Evolutionary conservation across 1,140 invertebrate species (phyloP).

Genomic region (Drosophila hydei): DNA sequence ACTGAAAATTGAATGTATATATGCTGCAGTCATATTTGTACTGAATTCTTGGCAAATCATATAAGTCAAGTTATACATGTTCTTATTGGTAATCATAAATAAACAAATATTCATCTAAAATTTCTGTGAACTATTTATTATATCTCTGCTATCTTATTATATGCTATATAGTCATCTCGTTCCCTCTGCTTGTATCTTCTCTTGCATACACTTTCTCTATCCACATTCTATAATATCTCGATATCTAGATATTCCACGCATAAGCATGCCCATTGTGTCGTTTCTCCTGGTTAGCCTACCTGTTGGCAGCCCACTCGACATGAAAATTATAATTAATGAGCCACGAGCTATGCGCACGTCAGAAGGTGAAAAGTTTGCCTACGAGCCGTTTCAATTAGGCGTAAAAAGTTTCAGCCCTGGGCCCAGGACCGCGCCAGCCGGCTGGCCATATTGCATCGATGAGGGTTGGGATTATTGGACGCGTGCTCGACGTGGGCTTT

Average conservation of each 20-base stretch:
- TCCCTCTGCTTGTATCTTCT: too few species aligned
- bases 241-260: neutral
- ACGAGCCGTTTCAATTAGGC: constrained; percentile 72
- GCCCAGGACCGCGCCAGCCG: constrained; percentile 7
- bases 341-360: constrained; percentile 63
- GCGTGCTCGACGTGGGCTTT: constrained; percentile 51
- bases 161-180: too few species aligned
- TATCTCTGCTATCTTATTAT: too few species aligned
- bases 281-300: constrained; percentile 37
- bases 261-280: neutral
- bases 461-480: constrained; percentile 62
- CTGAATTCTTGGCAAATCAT: too few species aligned
- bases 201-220: neutral
- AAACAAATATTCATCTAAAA: too few species aligned
- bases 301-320: constrained; percentile 69
- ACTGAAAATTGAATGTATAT: too few species aligned
- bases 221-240: neutral
- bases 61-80: too few species aligned
- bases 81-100: too few species aligned
- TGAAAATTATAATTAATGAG: constrained; percentile 76
- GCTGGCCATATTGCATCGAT: constrained; percentile 9
- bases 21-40: too few species aligned
- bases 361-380: constrained; percentile 72
- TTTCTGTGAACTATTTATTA: neutral
- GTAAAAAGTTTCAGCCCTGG: constrained; percentile 63